Evolutionary conservation across 2,113 vertebrate species (phyloP).

Genomic region (Sylvietta virens): DNA sequence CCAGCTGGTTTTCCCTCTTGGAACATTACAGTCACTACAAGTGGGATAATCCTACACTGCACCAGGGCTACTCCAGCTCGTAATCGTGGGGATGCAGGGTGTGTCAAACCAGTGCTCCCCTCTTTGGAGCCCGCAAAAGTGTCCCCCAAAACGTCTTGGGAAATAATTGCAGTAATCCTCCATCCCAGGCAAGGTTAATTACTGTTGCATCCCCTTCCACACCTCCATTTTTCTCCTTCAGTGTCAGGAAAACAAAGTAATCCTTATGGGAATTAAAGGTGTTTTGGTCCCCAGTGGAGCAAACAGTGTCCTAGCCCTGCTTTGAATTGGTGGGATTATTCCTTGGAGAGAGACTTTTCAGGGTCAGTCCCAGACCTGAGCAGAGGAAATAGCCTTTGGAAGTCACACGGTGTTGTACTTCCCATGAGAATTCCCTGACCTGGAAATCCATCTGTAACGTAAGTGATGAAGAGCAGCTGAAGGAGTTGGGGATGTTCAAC

Average conservation of each 20-base stretch:
- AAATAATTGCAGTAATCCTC: constrained; percentile 27
- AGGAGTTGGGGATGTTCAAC: neutral
- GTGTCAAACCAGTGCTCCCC: neutral
- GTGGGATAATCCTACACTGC: neutral
- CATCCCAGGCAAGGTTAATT: neutral
- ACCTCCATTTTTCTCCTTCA: neutral
- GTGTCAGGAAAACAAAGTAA: neutral
- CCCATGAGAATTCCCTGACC: neutral
- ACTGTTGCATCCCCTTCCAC: neutral
- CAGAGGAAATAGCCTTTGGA: neutral
- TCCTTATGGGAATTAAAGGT: neutral
- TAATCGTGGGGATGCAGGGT: neutral
- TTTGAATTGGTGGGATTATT: neutral
- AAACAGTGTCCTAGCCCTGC: neutral
- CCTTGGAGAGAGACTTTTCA: neutral
- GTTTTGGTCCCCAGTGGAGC: neutral
- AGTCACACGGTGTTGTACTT: fast-evolving
- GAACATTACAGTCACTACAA: neutral
- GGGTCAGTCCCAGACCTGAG: neutral
- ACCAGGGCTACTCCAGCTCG: neutral
- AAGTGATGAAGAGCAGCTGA: neutral
- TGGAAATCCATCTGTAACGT: fast-evolving
- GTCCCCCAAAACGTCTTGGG: too few species aligned
- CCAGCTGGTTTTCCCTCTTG: neutral
- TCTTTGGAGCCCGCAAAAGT: neutral